Conservation (phyloP, 1,140 invertebrate species). For the Dendroctonus ponderosae region DNA sequence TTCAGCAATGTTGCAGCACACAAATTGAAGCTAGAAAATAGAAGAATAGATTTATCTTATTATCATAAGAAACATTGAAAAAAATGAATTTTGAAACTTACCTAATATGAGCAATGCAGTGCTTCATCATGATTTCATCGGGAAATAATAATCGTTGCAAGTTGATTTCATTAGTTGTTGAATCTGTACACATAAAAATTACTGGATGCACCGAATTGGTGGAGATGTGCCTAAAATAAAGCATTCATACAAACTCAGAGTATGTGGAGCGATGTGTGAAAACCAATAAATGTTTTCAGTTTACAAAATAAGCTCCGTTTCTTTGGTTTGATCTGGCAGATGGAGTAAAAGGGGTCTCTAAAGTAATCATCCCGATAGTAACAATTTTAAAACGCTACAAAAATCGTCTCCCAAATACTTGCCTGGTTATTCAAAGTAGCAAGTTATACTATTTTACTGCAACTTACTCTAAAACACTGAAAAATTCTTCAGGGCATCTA, state of each 20-base stretch:
- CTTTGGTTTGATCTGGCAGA: too few relatives aligned
- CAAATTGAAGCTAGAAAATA: constrained; percentile 60
- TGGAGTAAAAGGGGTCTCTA: too few relatives aligned
- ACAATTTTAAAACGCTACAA: background rate
- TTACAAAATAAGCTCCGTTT: too few relatives aligned
- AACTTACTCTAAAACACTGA: constrained; percentile 63
- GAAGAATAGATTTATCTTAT: constrained; percentile 25
- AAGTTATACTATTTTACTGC: too few relatives aligned
- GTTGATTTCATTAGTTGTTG: constrained; percentile 59
- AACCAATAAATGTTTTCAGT: too few relatives aligned
- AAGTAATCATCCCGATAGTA: background rate
- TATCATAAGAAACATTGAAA: background rate
- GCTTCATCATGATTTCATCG: constrained; percentile 58
- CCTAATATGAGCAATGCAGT: constrained; percentile 63
- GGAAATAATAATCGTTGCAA: constrained; percentile 64
- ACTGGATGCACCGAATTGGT: constrained; percentile 55
- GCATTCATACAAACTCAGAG: too few relatives aligned
- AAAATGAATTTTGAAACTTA: constrained; percentile 40
- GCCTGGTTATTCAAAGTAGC: background rate
- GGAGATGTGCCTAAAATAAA: too few relatives aligned
- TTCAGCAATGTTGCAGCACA: constrained; percentile 64
- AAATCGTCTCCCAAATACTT: background rate
- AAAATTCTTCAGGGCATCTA: constrained; percentile 60
- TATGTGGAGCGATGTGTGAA: too few relatives aligned
- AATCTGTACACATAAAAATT: constrained; percentile 69